phyloP scores from a whole-genome alignment of 2,797 vertebrate genomes.

The Vespertilio murinus region DNA sequence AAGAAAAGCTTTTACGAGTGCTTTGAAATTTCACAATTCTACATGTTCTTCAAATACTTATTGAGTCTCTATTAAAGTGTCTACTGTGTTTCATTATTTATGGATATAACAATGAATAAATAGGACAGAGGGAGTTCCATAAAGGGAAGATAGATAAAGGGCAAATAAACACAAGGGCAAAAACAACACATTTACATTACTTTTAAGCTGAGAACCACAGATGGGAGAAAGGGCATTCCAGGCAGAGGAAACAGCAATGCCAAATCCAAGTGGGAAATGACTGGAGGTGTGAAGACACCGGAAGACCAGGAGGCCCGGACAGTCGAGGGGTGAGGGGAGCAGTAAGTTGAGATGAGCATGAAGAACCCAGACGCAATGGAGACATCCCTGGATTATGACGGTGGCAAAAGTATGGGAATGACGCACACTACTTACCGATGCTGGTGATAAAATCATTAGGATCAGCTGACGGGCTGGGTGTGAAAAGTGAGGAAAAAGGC shows the following conservation, averaged over 20 bases:
- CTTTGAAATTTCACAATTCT: not conserved
- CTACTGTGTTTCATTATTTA: constrained; percentile 21
- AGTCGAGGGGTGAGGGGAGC: too few species aligned
- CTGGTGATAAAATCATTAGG: constrained; percentile 1
- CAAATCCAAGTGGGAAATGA: not conserved
- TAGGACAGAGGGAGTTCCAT: not conserved
- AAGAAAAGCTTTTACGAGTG: constrained; percentile 27
- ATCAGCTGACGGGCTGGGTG: not conserved
- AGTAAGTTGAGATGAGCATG: not conserved
- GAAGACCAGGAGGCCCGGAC: not conserved
- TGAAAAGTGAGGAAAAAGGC: not conserved
- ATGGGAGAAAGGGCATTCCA: not conserved
- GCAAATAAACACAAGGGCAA: constrained; percentile 30
- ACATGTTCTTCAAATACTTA: not conserved
- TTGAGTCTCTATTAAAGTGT: not conserved
- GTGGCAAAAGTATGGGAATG: not conserved
- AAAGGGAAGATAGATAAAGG: not conserved
- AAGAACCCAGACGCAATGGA: not conserved
- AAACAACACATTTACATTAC: not conserved
- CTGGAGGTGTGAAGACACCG: not conserved
- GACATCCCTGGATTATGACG: not conserved
- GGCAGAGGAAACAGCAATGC: not conserved
- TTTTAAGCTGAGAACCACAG: not conserved
- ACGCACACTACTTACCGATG: not conserved
- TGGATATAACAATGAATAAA: not conserved